Evolutionary conservation across 2,797 vertebrate genomes (phyloP).

Genomic region (Crenuchus spilurus): DNA sequence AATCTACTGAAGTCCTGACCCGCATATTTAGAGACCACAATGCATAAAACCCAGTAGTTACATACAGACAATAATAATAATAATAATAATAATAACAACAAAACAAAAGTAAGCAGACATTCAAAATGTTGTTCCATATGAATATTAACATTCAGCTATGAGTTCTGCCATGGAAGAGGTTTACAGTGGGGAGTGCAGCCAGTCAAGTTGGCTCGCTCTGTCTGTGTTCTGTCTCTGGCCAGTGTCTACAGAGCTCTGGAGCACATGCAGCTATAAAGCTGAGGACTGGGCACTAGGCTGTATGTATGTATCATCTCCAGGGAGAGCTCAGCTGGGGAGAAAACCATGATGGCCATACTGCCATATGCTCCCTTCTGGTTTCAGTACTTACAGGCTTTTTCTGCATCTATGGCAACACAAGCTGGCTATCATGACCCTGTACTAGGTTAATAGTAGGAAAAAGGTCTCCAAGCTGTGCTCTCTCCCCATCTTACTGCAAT

Average conservation of each 20-base stretch:
- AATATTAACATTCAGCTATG: slow-evolving; percentile 33
- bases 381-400: background rate
- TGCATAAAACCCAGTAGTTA: slow-evolving; percentile 18
- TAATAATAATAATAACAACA: slow-evolving; percentile 8
- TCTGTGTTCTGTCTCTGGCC: slow-evolving; percentile 15
- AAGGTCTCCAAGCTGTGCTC: background rate
- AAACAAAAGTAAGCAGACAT: slow-evolving; percentile 42
- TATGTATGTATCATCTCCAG: slow-evolving; percentile 17
- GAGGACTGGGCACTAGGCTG: background rate
- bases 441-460: slow-evolving; percentile 20
- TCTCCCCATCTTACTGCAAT: slow-evolving; percentile 2
- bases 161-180: slow-evolving; percentile 1
- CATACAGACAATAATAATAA: slow-evolving; percentile 10
- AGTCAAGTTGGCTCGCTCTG: slow-evolving; percentile 11
- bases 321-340: slow-evolving; percentile 23
- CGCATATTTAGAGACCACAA: slow-evolving; percentile 23
- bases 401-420: slow-evolving; percentile 10
- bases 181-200: slow-evolving; percentile 4
- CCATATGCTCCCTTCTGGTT: slow-evolving; percentile 25
- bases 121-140: slow-evolving; percentile 30
- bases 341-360: slow-evolving; percentile 3
- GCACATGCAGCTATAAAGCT: slow-evolving; percentile 8
- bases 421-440: slow-evolving; percentile 19
- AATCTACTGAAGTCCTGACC: slow-evolving; percentile 14
- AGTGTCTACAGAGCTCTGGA: slow-evolving; percentile 8